Base-by-base conservation (phyloP, 2,888 invertebrate species). In the Cephus pulcher region DNA sequence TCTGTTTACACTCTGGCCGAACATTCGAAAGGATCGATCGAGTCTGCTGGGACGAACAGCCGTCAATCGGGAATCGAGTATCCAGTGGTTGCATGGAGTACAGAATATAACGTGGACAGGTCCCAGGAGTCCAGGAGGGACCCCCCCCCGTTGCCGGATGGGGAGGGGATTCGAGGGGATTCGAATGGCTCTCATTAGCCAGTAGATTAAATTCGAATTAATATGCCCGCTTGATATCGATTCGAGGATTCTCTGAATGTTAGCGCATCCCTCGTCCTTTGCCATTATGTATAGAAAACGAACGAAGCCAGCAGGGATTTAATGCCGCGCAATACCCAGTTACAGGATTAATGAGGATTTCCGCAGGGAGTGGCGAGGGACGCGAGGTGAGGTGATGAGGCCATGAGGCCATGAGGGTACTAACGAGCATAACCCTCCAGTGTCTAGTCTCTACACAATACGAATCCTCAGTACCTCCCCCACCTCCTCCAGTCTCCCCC, bases 261-360 rank as follows among this genome's bases (percentile, higher is more conserved):
- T 56, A 56, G 23, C 56, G 56, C 56, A 56, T 56, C 56, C 23
- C 23, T 56, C 23, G 56, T 56, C 56, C 56, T 56, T 56, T 56
- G 23, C 9, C 23, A 56, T 23, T 56, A 15, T 23, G 23, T 23
- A 23, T 56, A 56, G 2, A 56, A 56, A 56, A 15, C 23, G 23
- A 23, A 9, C 56, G 56, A 56, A 56, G 56, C 56, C 23, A 9
- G 56, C 3, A 56, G 56, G 23, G 56, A 56, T 56, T 56, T 56
- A 56, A 56, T 56, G 56, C 9, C 56, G 56, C 56, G 56, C 56
- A 56, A 56, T 56, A 56, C 56, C 56, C 83, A 84, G 82, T 83
- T 83, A 82, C 80, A 82, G 81, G 82, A 85, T 87, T 86, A 87
- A 88, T 83, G 85, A 88, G 86, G 86, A 87, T 88, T 88, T 88